Conservation (phyloP, 2,888 invertebrate species). For the Cantharis rustica region DNA sequence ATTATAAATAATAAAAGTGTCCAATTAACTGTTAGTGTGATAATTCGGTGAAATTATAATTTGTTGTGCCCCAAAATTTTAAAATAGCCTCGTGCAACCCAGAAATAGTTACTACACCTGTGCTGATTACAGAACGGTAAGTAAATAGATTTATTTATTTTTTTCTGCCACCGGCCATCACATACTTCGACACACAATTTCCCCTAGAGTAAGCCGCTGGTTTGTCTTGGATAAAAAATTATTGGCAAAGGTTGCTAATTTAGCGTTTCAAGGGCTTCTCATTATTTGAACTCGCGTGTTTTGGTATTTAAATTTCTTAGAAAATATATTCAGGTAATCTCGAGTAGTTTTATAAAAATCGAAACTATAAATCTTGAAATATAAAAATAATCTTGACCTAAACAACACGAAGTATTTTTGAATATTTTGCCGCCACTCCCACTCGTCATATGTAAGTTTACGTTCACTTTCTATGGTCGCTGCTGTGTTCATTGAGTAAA, state of each 20-base stretch:
- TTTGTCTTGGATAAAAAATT: neutral
- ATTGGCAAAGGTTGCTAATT: neutral
- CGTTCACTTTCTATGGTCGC: neutral
- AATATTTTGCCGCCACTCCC: conserved; percentile 32
- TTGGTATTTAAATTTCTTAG: neutral
- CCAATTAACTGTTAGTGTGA: conserved; percentile 33
- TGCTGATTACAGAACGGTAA: conserved; percentile 35
- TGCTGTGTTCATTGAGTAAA: neutral
- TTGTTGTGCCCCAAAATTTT: conserved; percentile 23
- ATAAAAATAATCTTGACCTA: conserved; percentile 22
- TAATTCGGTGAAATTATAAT: conserved; percentile 40
- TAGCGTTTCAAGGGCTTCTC: neutral
- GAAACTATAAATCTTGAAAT: conserved; percentile 3
- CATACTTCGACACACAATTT: neutral
- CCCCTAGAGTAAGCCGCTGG: neutral
- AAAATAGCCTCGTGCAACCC: conserved; percentile 28
- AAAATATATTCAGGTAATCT: conserved; percentile 10
- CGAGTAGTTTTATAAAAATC: conserved; percentile 16
- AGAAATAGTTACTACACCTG: conserved; percentile 34
- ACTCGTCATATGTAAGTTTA: conserved; percentile 25
- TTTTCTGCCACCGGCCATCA: neutral
- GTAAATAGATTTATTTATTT: conserved; percentile 18
- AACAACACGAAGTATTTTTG: conserved; percentile 28
- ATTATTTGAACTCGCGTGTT: neutral
- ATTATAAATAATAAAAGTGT: conserved; percentile 44